Evolutionary conservation across 2,113 vertebrate species (phyloP), one percentile per base, ranked within the genome.

Genomic region (Mobula birostris): DNA sequence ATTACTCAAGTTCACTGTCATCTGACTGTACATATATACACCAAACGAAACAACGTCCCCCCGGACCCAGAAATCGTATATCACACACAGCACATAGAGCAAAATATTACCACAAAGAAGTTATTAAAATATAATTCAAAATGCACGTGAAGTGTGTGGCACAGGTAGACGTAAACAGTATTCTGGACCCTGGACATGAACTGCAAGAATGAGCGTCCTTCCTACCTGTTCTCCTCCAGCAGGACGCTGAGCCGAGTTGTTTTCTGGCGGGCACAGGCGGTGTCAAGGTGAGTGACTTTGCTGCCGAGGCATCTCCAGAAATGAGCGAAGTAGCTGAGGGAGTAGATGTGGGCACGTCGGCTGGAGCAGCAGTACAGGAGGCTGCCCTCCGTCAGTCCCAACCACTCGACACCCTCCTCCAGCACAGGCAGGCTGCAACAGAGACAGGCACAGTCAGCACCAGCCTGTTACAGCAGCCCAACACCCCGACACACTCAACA

Each of bases 371-470:
- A 95, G 94, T 94, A 79, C 40, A 95, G 90, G 48, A 95, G 94
- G 12, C 80, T 72, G 79, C 94, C 76, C 94, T 95, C 94, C 82
- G 95, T 83, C 32, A 95, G 95, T 17, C 94, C 93, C 36, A 91
- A 85, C 94, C 94, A 94, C 70, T 94, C 56, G 61, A 92, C 94
- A 80, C 94, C 94, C 94, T 94, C 94, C 79, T 29, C 2, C 1
- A 76, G 83, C 0, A 90, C 48, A 7, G 66, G 58, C 85, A 95
- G 80, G n/a, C 95, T 95, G 61, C 15, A 94, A 11, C 9, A 82
- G 80, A 72, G 80, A 94, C 29, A 93, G 85, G 76, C 72, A 95
- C 79, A 27, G 94, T 90, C 21, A 90, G 14, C 15, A 68, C 12
- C 24, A 0, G 58, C 9, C 5, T 3, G 24, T 58, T 2, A 61